phyloP scores from a whole-genome alignment of 2,113 vertebrate genomes.

The Mungos mungo region DNA sequence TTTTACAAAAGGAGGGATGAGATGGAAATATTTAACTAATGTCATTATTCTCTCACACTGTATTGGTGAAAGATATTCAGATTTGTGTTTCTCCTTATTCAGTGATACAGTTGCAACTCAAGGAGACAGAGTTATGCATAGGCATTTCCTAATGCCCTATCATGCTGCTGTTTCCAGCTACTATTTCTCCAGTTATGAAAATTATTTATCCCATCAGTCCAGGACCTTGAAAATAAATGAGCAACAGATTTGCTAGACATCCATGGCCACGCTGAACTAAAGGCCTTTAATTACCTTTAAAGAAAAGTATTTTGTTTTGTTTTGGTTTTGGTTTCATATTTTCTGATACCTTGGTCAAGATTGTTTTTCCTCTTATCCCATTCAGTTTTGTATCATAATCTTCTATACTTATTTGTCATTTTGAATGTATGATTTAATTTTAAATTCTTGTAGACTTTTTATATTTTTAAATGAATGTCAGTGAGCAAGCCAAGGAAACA shows the following conservation, averaged over 20 bases:
- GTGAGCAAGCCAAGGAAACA: background rate
- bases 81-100: background rate
- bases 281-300: background rate
- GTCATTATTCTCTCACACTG: background rate
- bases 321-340: background rate
- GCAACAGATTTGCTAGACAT: background rate
- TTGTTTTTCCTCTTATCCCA: background rate
- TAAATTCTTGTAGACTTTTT: background rate
- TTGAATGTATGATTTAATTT: background rate
- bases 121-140: accelerated
- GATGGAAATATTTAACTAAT: background rate
- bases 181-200: background rate
- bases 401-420: background rate
- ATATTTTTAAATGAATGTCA: background rate
- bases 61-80: background rate
- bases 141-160: background rate
- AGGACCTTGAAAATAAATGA: background rate
- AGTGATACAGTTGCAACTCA: background rate
- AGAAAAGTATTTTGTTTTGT: background rate
- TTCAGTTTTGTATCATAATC: background rate
- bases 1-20: background rate
- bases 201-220: background rate
- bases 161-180: background rate
- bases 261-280: background rate
- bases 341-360: background rate